A percentile compares a stretch with the other conserved stretches of the same genome.
These are phyloP conservation scores for Chaetogeoica ovagalla DNA, from an alignment of 2,888 invertebrate genomes.

Conservation along the genomic window DNA sequence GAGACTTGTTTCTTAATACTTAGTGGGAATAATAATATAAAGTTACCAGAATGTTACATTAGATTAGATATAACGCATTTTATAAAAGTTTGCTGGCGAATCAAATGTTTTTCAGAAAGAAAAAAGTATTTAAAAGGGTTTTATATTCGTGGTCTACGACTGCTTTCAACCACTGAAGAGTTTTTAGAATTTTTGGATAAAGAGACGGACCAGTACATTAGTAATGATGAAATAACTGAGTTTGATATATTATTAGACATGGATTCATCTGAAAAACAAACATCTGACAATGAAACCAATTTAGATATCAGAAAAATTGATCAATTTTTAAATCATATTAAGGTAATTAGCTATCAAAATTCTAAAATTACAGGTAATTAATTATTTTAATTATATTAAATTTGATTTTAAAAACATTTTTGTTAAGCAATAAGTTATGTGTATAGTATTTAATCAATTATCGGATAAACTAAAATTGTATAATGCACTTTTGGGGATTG, in stretches of 20 bases:
- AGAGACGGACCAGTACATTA: not conserved
- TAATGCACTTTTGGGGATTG: too few relatives aligned
- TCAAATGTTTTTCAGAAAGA: constrained; percentile 4
- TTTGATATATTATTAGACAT: not conserved
- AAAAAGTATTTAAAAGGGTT: constrained; percentile 22
- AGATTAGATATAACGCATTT: not conserved
- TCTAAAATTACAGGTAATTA: not conserved
- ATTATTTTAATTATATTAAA: not conserved
- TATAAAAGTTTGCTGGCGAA: not conserved
- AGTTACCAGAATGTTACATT: constrained; percentile 5
- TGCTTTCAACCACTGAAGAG: not conserved
- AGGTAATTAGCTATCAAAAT: not conserved
- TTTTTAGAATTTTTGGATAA: not conserved
- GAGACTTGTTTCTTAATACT: constrained; percentile 16
- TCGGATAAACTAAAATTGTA: too few relatives aligned
- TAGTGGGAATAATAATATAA: constrained; percentile 1
- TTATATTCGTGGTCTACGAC: constrained; percentile 1
- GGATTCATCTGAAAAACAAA: too few relatives aligned
- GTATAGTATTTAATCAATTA: too few relatives aligned
- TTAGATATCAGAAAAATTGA: not conserved
- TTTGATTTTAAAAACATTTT: not conserved
- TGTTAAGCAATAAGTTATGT: not conserved
- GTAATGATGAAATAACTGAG: not conserved
- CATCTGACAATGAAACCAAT: not conserved
- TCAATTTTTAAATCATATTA: not conserved